Conservation (phyloP, 2,797 vertebrate genomes). For the Kryptolebias ocellatus region DNA sequence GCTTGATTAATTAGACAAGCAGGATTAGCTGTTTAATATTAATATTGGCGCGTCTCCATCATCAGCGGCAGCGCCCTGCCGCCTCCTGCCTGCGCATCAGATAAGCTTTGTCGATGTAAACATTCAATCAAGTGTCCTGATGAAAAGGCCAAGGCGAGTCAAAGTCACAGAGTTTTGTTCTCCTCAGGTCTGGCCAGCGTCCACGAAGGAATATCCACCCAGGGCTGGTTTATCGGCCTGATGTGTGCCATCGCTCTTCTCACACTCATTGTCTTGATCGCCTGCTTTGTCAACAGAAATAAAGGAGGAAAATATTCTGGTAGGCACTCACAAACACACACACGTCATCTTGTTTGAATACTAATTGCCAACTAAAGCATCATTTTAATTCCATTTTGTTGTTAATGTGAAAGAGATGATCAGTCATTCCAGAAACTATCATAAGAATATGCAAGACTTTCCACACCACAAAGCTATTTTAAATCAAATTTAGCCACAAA, state of each 20-base stretch:
- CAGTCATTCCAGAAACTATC: constrained; percentile 51
- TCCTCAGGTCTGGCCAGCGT: constrained; percentile 88
- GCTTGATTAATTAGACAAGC: constrained; percentile 83
- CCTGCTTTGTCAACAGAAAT: constrained; percentile 97
- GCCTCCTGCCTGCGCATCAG: constrained; percentile 56
- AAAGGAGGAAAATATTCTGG: constrained; percentile 98
- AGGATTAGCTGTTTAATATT: constrained; percentile 83
- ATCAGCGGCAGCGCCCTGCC: constrained; percentile 15
- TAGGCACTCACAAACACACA: constrained; percentile 71
- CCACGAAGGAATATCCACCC: constrained; percentile 91
- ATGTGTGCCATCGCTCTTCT: constrained; percentile 95
- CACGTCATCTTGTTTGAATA: constrained; percentile 45
- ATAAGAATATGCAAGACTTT: constrained; percentile 31
- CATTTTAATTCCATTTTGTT: constrained; percentile 61
- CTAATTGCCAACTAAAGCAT: constrained; percentile 52
- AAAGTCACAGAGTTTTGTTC: constrained; percentile 73
- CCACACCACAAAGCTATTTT: constrained; percentile 40
- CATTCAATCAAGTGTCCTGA: constrained; percentile 74
- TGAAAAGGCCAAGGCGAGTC: constrained; percentile 72
- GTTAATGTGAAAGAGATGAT: constrained; percentile 51
- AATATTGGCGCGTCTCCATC: constrained; percentile 72
- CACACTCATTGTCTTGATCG: constrained; percentile 89
- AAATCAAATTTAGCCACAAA: constrained; percentile 60
- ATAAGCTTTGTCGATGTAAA: constrained; percentile 70
- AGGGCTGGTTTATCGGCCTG: constrained; percentile 98